Evolutionary conservation across 2,797 vertebrate genomes (phyloP), one percentile per base, ranked within the genome.

Genomic region (Odontamblyopus lacepedii): DNA sequence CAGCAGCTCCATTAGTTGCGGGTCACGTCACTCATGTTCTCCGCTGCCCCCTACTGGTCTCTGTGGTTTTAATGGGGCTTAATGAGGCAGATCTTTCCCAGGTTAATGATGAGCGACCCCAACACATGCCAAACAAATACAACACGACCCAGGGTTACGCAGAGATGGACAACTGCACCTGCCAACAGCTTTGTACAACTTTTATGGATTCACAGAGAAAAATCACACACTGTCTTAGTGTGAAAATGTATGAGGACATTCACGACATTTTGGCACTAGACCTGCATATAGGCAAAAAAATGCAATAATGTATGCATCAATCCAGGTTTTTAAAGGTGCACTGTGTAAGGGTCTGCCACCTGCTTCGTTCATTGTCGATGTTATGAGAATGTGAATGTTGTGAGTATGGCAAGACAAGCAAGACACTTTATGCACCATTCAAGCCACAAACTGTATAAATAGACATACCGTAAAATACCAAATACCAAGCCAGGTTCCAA

Each of bases 61-160:
- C 27, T 9, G 66, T 84, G 18, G 11, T 80, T 78, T n/a, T n/a
- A 79, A 80, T 70, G 70, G 75, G 70, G 72, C 57, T 70, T 78
- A 84, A 83, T 76, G 76, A 80, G 65, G 51, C 77, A 30, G 70
- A 44, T 4, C 12, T 29, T 70, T 80, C 77, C 48, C 77, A 76
- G 80, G 78, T 79, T 88, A 87, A 86, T 60, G 76, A 81, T 51
- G 62, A 29, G 26, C 44, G 77, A 83, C 76, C 79, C 69, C 26
- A 71, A 68, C 75, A 78, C 61, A 67, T 73, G 78, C 59, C 64
- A 71, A 74, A 77, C 73, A 69, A 78, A 70, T 59, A 70, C 57
- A 60, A 72, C 60, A 79, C 81, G 76, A 77, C 74, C 32, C 0
- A n/a, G 23, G 70, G 16, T 62, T 16, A 65, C 67, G 59, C 69